Conservation (phyloP, 2,797 vertebrate species). For the Silurus aristotelis region DNA sequence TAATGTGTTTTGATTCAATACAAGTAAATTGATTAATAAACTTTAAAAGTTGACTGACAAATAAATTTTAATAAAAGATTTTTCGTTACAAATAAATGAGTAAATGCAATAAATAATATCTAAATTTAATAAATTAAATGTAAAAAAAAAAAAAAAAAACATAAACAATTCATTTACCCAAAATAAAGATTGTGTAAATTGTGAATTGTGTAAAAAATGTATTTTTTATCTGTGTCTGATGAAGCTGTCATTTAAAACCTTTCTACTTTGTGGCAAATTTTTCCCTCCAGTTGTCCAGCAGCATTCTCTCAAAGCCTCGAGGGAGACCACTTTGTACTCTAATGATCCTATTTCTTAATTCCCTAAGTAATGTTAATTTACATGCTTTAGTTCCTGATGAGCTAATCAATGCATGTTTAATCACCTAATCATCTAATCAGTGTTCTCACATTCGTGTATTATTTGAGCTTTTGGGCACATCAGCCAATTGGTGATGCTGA, state of each 20-base stretch:
- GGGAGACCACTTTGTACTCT: conserved; percentile 30
- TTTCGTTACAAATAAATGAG: too few species aligned
- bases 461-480: conserved; percentile 20
- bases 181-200: not conserved
- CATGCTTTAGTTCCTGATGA: conserved; percentile 60
- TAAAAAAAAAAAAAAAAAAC: not conserved
- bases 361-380: conserved; percentile 61
- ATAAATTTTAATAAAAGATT: not conserved
- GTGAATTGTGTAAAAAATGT: not conserved
- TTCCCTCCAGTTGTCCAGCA: not conserved
- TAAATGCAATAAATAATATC: not conserved
- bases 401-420: conserved; percentile 58
- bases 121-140: not conserved
- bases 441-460: not conserved
- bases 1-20: not conserved
- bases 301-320: not conserved
- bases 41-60: conserved; percentile 23
- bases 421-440: conserved; percentile 58
- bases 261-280: not conserved
- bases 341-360: conserved; percentile 33
- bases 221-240: not conserved
- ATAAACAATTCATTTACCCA: not conserved
- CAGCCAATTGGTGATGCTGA: conserved; percentile 11
- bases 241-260: not conserved
- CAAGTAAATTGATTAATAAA: conserved; percentile 16